A percentile compares a stretch with the other conserved stretches of the same genome.
Evolutionary conservation across 1,140 invertebrate species (phyloP).

Genomic region (Drosophila sechellia): DNA sequence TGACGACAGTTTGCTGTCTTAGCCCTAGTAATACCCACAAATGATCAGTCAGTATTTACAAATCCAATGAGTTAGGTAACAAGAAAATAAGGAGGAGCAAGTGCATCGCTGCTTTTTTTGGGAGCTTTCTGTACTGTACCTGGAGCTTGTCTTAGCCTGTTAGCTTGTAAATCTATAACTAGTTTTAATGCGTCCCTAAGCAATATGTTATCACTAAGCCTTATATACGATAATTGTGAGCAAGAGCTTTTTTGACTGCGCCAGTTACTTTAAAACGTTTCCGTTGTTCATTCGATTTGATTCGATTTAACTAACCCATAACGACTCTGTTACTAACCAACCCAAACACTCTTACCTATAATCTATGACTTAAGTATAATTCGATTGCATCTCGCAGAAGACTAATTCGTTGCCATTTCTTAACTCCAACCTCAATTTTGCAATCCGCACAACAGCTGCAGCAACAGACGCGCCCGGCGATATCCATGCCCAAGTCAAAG

Average conservation of each 20-base stretch:
- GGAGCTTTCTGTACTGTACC: conserved; percentile 7
- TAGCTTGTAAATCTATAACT: conserved; percentile 11
- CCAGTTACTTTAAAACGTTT: conserved; percentile 48
- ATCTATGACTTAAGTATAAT: conserved; percentile 27
- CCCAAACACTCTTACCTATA: conserved; percentile 8
- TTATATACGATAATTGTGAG: conserved; percentile 15
- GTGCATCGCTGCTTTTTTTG: conserved; percentile 6
- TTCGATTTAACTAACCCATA: conserved; percentile 26
- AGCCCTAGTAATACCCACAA: background rate
- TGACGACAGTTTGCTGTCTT: background rate
- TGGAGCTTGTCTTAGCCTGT: conserved; percentile 11
- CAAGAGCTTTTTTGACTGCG: conserved; percentile 62
- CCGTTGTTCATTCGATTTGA: conserved; percentile 11
- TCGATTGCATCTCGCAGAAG: conserved; percentile 6
- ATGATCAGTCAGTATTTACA: conserved; percentile 3
- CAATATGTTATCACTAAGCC: conserved; percentile 30
- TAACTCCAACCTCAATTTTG: conserved; percentile 4
- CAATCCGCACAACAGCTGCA: conserved; percentile 20
- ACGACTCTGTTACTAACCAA: conserved; percentile 36
- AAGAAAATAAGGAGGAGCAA: background rate
- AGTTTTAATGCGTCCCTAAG: conserved; percentile 17
- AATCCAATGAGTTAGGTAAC: background rate
- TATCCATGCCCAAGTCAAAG: conserved; percentile 75
- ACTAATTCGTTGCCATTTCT: conserved; percentile 64
- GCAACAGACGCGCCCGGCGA: conserved; percentile 64